Evolutionary conservation across 2,888 invertebrate species (phyloP), one percentile per base, ranked within the genome.

Genomic region (Trachelus troglodyta): DNA sequence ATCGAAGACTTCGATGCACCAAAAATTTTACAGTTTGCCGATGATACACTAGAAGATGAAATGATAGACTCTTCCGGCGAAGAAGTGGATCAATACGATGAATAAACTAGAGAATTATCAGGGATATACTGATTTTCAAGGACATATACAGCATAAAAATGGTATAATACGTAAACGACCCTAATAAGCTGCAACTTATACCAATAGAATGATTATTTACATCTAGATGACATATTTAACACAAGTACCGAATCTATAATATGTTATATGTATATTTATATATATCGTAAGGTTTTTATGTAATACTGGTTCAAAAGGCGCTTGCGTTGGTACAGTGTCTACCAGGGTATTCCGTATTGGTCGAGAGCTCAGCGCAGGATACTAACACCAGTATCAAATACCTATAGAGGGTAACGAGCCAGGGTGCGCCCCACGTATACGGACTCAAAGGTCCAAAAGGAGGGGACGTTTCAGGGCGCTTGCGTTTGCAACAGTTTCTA

Each of bases 401-500:
- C 71, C 71, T 34, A 31, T 71, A 33, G 15, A 34, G 71, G 9
- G 71, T 30, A 71, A 33, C 71, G 33, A 71, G 33, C 71, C 23
- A 71, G 34, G 23, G 71, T 31, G 71, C 31, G 34, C 71, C 71
- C 34, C 30, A 34, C 12, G 12, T 15, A 6, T 71, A 34, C 11
- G 33, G 12, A 71, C 23, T 34, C 15, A 23, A 33, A 34, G 71
- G 76, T 68, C 68, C 73, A 76, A 73, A 56, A 75, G 69, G 40
- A 33, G 35, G 30, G 73, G 56, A 56, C 56, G 69, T 69, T 69
- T 81, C 75, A 84, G 81, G 82, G 88, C 88, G 88, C 88, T 88
- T 88, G 88, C 88, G 88, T 88, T 88, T 88, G 88, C 85, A 88
- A 88, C 88, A 82, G 88, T 88, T 87, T 82, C 88, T 80, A 85